Base-by-base conservation (phyloP, 2,888 invertebrate species). In the Dynastes hyllus region DNA sequence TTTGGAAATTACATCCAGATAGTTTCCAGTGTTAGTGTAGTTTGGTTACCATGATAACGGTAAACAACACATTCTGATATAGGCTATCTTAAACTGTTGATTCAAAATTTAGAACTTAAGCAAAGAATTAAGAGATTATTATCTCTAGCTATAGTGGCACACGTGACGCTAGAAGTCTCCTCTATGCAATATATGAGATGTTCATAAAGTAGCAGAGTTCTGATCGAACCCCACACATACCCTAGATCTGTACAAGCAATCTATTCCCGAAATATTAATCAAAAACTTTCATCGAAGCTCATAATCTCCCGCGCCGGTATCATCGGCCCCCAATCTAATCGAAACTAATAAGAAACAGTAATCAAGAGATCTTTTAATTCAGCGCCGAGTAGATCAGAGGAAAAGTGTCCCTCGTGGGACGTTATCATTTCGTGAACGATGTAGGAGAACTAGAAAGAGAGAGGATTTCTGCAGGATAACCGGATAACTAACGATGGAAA, bases 301-400 rank as follows among this genome's bases (percentile, higher is more conserved):
- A 58, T 58, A 58, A 58, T 63, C 32, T 32, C 2, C 63, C 11
- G 6, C 29, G 32, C 32, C 29, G 63, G 4, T 4, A 63, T 63
- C 69, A 51, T 45, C 45, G 45, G 32, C 45, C 73, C 73, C 73
- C 73, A 73, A 73, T 58, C 58, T 73, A 73, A 73, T 73, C 73
- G 37, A 61, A 73, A 73, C 73, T 73, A 73, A 73, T 73, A 73
- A 73, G 73, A 73, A 73, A 73, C 73, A 73, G 58, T 58, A 73
- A 73, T 73, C 73, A 58, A 58, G 53, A 53, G 73, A 55, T 58
- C 73, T 73, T 73, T 73, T 73, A 58, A 73, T 73, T 73, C 58
- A 51, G 40, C 40, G 58, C 73, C 73, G 58, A 73, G 37, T 58
- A 73, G 73, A 73, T 73, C 16, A 58, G 32, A 37, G 37, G 58